Base-by-base conservation (phyloP, 2,797 vertebrate genomes). In the Champsocephalus esox region DNA sequence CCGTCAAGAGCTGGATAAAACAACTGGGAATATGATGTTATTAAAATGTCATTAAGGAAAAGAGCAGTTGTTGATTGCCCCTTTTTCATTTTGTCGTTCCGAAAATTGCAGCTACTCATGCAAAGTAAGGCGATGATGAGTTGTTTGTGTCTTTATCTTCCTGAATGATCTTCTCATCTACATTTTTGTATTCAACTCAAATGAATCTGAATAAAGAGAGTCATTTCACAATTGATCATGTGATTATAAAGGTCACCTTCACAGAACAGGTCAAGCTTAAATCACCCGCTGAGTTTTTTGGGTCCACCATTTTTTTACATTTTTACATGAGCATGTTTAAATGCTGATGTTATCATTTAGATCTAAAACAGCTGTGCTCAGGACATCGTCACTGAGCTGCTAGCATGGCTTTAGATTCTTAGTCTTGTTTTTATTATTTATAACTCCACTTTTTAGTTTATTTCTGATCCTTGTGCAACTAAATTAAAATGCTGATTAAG, bases 21-120 rank as follows among this genome's bases (percentile, higher is more conserved):
- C 69, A 56, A 77, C 66, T 44, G 66, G 60, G 57, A 70, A 66
- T 78, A 64, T 38, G 51, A 80, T 45, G 56, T 38, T 50, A 73
- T 81, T 81, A 78, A 70, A 70, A 46, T 67, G 73, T 77, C 8
- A 85, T 87, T 54, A 75, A 52, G 70, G 55, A 81, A 63, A 50
- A 12, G 57, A 61, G 66, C 59, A 59, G 63, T 16, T 65, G 65
- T 74, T 59, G 38, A 72, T 65, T 63, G 24, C 14, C 73, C 67
- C 5, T 38, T 46, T 72, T 64, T 79, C 44, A 73, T 57, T n/a
- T 68, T 71, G 34, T 68, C 4, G 1, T 13, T 24, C 41, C 73
- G 9, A 50, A 57, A 44, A 78, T 34, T 45, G 10, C 12, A 2
- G 55, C 38, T 19, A 69, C 58, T 72, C 66, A 66, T 63, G 55